A percentile compares a stretch with the other conserved stretches of the same genome.
Evolutionary conservation across 1,140 invertebrate species (phyloP).

Genomic region (Myzus persicae): DNA sequence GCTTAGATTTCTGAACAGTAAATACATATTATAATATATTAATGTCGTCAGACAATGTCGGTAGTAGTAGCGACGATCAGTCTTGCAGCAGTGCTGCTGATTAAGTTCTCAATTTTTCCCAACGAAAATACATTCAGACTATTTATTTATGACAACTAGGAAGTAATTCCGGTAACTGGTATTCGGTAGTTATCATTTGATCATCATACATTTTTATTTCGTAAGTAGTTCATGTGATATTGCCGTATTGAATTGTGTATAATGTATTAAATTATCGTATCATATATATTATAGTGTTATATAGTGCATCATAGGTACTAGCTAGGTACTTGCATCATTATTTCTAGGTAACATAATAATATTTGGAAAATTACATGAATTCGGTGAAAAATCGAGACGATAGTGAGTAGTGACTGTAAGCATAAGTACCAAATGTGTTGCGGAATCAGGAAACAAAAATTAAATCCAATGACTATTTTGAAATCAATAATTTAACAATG

Average conservation of each 20-base stretch:
- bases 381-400: not conserved
- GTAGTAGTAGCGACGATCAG: not conserved
- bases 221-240: not conserved
- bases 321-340: not conserved
- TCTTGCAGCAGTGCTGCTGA: not conserved
- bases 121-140: not conserved
- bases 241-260: not conserved
- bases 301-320: too few relatives aligned
- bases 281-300: too few relatives aligned
- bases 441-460: not conserved
- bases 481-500: not conserved
- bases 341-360: not conserved
- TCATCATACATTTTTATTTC: not conserved
- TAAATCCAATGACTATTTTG: not conserved
- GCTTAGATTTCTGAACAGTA: not conserved
- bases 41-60: not conserved
- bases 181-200: not conserved
- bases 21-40: not conserved
- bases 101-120: not conserved
- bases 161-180: not conserved
- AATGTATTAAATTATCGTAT: too few relatives aligned
- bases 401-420: not conserved
- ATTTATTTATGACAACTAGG: not conserved
- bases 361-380: not conserved
- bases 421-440: not conserved